Evolutionary conservation across 2,888 invertebrate genomes (phyloP).

Genomic region (Drosophila pseudotakahashii): DNA sequence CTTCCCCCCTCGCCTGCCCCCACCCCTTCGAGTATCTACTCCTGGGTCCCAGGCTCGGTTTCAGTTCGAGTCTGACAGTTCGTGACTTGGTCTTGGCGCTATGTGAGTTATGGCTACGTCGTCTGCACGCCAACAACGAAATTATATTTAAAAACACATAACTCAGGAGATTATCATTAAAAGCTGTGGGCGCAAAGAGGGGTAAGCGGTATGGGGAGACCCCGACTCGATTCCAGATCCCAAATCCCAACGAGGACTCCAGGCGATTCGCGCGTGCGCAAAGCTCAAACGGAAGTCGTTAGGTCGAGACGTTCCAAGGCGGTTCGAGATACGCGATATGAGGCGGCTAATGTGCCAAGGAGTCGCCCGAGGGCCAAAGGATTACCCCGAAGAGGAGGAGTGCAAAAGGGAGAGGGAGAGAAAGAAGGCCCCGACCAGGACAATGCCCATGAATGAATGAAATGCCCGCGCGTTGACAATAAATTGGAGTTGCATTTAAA

Average conservation of each 20-base stretch:
- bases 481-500: slow-evolving; percentile 77
- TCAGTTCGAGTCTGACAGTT: slow-evolving; percentile 60
- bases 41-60: slow-evolving; percentile 9
- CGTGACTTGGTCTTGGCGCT: slow-evolving; percentile 79
- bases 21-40: neutral
- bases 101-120: slow-evolving; percentile 74
- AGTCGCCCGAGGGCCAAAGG: slow-evolving; percentile 69
- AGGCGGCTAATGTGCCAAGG: slow-evolving; percentile 61
- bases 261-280: slow-evolving; percentile 70
- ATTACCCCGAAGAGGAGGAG: slow-evolving; percentile 53
- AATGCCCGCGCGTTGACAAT: slow-evolving; percentile 73
- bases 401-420: neutral
- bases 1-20: neutral
- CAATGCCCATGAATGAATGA: slow-evolving; percentile 72
- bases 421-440: slow-evolving; percentile 50
- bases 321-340: slow-evolving; percentile 38
- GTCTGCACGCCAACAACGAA: slow-evolving; percentile 81
- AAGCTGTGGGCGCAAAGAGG: slow-evolving; percentile 81
- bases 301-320: slow-evolving; percentile 53
- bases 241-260: slow-evolving; percentile 33
- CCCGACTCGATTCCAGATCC: slow-evolving; percentile 25
- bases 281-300: slow-evolving; percentile 78
- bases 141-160: slow-evolving; percentile 84
- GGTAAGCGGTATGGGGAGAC: slow-evolving; percentile 1
- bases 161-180: slow-evolving; percentile 84